Percentiles rank a stretch among this genome's conserved stretches.
Conservation (phyloP, 2,113 vertebrate genomes). For the Ceratotherium simum region DNA sequence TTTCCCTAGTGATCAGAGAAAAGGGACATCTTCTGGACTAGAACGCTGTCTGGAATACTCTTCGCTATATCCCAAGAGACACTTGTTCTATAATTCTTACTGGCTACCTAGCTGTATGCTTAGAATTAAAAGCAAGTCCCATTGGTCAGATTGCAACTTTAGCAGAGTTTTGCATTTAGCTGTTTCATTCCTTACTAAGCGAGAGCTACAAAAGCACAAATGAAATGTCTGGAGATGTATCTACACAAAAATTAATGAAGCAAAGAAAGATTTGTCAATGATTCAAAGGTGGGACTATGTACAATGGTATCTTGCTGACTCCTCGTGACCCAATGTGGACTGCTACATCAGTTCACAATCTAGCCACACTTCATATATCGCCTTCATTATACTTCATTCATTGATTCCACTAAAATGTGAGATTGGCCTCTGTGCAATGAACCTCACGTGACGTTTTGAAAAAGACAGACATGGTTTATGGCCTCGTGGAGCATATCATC, state of each 20-base stretch:
- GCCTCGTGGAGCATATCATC: not conserved
- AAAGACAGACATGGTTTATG: not conserved
- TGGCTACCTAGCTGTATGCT: not conserved
- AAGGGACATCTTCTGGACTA: not conserved
- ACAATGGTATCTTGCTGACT: not conserved
- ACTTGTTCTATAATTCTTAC: not conserved
- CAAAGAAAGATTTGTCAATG: not conserved
- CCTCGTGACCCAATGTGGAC: not conserved
- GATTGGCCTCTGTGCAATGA: not conserved
- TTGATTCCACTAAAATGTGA: not conserved
- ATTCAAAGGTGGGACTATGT: not conserved
- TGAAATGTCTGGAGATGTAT: not conserved
- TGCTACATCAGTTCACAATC: not conserved
- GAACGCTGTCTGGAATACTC: not conserved
- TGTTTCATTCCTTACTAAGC: not conserved
- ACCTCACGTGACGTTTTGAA: not conserved
- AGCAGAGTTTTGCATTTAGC: not conserved
- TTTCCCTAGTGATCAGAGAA: not conserved
- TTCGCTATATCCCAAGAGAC: not conserved
- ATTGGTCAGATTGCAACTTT: not conserved
- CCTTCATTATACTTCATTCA: not conserved
- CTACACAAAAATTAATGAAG: not conserved
- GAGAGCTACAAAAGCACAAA: not conserved
- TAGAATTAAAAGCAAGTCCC: slow-evolving; percentile 27
- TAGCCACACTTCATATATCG: not conserved